Base-by-base conservation (phyloP, 2,888 invertebrate species). In the Pogonocherus hispidulus region DNA sequence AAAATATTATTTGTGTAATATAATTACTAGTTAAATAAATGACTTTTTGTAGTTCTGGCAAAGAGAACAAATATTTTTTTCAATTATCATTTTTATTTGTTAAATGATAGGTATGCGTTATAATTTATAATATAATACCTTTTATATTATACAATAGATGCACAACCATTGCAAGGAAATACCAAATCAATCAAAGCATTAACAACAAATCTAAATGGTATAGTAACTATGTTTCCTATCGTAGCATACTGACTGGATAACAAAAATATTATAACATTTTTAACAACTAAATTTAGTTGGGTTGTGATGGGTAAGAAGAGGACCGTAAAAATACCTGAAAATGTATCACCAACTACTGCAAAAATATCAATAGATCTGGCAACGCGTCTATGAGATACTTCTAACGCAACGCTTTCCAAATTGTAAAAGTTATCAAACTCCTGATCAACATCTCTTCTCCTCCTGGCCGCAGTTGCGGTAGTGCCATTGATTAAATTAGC, bases 401-500 rank as follows among this genome's bases (percentile, higher is more conserved):
- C 35, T 14, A 32, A n/a, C n/a, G 27, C 47, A 47, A 59, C n/a
- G 16, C 16, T 46, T 9, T 16, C 16, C 6, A 57, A 57, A 23
- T 57, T 18, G 20, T 55, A 55, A 14, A 46, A 23, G 46, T 46
- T 18, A 11, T 59, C 59, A 18, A 47, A 49, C 18, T 47, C 59
- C 27, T 44, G 44, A 19, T 35, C 59, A 3, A 47, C 32, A 19
- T 59, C 59, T 19, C 59, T 46, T 11, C 59, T 27, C 5, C 32
- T 59, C 19, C 59, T 59, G 8, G 47, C 18, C 0, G 46, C 9
- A 11, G 9, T 27, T 4, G 11, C 18, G 19, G 3, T 35, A 18
- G 46, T 59, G n/a, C 59, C 59, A n/a, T 59, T 47, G 6, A 59
- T 47, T 6, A 59, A 5, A 59, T 59, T 59, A 11, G n/a, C 11